These are phyloP conservation scores for Pseudoatta argentina DNA, from an alignment of 1,140 invertebrate species.

Conservation along the genomic window DNA sequence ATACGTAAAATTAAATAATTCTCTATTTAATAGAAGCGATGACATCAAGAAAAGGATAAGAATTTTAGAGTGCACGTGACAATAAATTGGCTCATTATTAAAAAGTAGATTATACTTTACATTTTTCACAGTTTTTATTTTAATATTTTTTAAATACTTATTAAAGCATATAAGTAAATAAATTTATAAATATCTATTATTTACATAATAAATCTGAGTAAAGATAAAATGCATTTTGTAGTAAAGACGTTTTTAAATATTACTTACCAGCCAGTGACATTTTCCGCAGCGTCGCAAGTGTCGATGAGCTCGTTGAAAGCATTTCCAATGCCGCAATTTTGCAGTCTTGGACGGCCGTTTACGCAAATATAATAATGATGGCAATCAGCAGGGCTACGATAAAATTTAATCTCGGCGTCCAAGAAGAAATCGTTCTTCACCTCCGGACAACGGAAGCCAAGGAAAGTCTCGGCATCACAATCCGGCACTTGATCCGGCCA, in stretches of 20 bases:
- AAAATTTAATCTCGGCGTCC: conserved; percentile 87
- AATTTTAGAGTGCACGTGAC: neutral
- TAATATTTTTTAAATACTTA: neutral
- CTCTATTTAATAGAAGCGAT: neutral
- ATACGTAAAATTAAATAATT: neutral
- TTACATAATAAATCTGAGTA: neutral
- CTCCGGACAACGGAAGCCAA: conserved; percentile 90
- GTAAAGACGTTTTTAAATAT: neutral
- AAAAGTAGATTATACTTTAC: neutral
- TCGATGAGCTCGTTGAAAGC: conserved; percentile 93
- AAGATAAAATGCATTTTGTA: neutral
- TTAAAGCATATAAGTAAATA: neutral
- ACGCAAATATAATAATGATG: conserved; percentile 94
- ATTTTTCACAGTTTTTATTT: neutral
- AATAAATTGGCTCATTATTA: neutral
- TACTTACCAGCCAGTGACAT: conserved; percentile 91
- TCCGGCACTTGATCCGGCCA: conserved; percentile 94
- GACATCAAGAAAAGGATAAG: neutral
- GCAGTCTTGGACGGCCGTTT: conserved; percentile 90
- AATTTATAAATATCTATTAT: neutral
- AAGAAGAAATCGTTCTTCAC: conserved; percentile 85
- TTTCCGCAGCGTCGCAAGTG: conserved; percentile 92
- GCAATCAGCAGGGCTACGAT: conserved; percentile 89
- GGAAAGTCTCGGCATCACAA: conserved; percentile 92
- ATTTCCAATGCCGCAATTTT: conserved; percentile 91